A percentile compares a stretch with the other conserved stretches of the same genome.
Conservation (phyloP, 2,888 invertebrate species). For the Standfussiana lucernea region DNA sequence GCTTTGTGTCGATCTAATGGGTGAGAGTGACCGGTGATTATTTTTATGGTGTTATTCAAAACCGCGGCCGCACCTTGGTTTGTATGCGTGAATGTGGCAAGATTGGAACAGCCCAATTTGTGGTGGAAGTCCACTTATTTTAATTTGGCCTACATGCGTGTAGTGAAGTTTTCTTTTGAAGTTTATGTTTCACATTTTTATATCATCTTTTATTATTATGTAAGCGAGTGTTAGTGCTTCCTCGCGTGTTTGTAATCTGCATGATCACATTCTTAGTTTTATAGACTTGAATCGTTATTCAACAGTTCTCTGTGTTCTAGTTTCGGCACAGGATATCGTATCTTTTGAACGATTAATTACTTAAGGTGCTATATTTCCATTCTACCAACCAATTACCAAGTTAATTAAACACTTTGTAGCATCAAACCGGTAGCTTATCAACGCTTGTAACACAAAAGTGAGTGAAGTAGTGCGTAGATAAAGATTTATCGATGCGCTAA, state of each 20-base stretch:
- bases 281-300: conserved; percentile 12
- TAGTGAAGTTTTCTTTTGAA: conserved; percentile 45
- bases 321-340: background rate
- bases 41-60: conserved; percentile 58
- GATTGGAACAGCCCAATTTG: conserved; percentile 55
- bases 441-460: conserved; percentile 23
- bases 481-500: conserved; percentile 59
- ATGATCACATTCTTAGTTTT: conserved; percentile 21
- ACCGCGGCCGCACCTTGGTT: conserved; percentile 52
- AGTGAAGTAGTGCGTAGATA: conserved; percentile 52
- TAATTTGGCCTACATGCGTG: conserved; percentile 53
- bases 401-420: conserved; percentile 19
- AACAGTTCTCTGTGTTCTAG: background rate
- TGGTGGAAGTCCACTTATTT: conserved; percentile 57
- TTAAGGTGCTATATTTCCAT: background rate
- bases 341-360: background rate
- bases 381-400: background rate
- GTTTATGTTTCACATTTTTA: conserved; percentile 35
- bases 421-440: conserved; percentile 41
- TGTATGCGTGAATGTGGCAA: conserved; percentile 49
- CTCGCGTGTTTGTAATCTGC: conserved; percentile 33
- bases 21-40: conserved; percentile 54
- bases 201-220: conserved; percentile 37
- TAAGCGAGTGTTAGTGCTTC: conserved; percentile 24
- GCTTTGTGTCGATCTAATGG: conserved; percentile 26